Base-by-base conservation (phyloP, 64 coral and sea anemone genomes). In the Hydrozoanthus tunicans region DNA sequence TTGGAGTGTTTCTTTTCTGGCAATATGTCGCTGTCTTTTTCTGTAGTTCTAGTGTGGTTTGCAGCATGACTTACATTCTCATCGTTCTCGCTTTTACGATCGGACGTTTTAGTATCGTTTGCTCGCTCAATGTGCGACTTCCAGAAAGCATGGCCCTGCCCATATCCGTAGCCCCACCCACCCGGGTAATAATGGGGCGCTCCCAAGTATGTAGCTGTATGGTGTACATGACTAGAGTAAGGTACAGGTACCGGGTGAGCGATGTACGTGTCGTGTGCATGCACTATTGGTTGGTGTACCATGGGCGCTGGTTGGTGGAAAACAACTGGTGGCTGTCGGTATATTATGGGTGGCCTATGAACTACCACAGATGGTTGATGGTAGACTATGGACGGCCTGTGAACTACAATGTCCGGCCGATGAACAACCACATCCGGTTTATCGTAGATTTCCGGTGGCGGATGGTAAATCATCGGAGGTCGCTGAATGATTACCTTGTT, bases 261-360 rank as follows among this genome's bases (percentile, higher is more conserved):
- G 4, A 91, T 52, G 79, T 98, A 98, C 51, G 89, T 93, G 63
- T 98, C 96, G 64, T 95, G 91, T 52, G 96, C 78, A 56, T 98
- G 96, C 77, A 93, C 59, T 3, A 98, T 80, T 1, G 94, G 96
- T 14, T 93, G 96, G 67, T 82, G 77, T 61, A 95, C 93, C 79
- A 98, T 91, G 14, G 96, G 96, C 2, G 96, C 91, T 6, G 96
- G 96, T 58, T 98, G 96, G 79, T 98, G 94, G 80, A 98, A 98
- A 5, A 98, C 94, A 55, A 98, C 96, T 13, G 95, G 92, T 55
- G 95, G 95, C 15, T 88, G 90, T 26, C 93, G 92, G 70, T 97
- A 97, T 56, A 97, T 80, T 43, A 97, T 88, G 14, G 95, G 92
- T 53, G 95, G 95, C 58, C 92, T 88, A 77, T 97, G 95, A n/a